These are phyloP conservation scores for Drosophila quadrilineata DNA, from an alignment of 1,140 invertebrate species.

Conservation along the genomic window DNA sequence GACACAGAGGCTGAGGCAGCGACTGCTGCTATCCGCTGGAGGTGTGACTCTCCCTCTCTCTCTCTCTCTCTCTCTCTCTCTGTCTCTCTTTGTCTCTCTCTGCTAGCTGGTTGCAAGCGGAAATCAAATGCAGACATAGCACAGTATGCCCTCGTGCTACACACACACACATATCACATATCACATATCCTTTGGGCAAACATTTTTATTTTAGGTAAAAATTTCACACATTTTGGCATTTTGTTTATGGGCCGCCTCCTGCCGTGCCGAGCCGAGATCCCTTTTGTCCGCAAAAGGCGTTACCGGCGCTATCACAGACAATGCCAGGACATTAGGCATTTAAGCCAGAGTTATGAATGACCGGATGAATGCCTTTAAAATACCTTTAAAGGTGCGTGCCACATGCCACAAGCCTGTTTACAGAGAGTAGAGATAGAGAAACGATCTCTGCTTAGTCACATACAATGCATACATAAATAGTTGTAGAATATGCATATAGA, in stretches of 20 bases:
- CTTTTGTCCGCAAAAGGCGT: slow-evolving; percentile 26
- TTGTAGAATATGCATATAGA: too few relatives aligned
- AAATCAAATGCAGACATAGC: slow-evolving; percentile 73
- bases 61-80: neutral
- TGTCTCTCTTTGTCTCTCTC: neutral
- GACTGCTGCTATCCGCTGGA: slow-evolving; percentile 47
- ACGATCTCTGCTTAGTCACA: too few relatives aligned
- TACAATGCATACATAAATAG: too few relatives aligned
- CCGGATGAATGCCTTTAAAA: slow-evolving; percentile 4
- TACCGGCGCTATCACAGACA: slow-evolving; percentile 40
- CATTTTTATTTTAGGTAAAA: slow-evolving; percentile 77
- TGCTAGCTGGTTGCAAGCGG: slow-evolving; percentile 59
- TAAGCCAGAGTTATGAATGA: slow-evolving; percentile 40
- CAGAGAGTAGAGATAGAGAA: neutral
- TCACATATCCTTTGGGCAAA: slow-evolving; percentile 25
- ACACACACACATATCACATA: neutral
- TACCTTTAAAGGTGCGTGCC: slow-evolving; percentile 6
- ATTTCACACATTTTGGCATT: slow-evolving; percentile 63
- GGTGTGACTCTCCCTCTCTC: slow-evolving; percentile 29
- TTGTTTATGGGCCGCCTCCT: slow-evolving; percentile 65
- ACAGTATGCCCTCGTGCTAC: slow-evolving; percentile 1
- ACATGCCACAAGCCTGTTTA: neutral
- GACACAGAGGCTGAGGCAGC: too few relatives aligned
- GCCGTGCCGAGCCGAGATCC: slow-evolving; percentile 33
- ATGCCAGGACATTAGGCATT: slow-evolving; percentile 18